phyloP scores from a whole-genome alignment of 2,888 invertebrate genomes.

The Troglohyphantes excavatus region DNA sequence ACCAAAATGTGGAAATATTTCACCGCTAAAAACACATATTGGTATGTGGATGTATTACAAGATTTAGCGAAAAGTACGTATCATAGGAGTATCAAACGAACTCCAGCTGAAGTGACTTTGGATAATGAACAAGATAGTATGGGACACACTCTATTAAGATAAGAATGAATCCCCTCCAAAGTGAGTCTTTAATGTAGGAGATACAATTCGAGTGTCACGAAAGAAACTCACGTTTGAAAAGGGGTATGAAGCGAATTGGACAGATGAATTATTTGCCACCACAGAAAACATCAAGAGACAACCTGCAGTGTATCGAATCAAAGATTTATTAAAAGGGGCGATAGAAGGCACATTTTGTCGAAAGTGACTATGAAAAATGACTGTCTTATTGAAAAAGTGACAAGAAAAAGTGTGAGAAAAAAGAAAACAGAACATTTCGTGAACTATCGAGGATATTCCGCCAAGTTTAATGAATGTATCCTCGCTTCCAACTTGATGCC shows the following conservation, averaged over 20 bases:
- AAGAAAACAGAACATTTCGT: slow-evolving; percentile 31
- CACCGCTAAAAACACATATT: slow-evolving; percentile 21
- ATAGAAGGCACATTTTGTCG: slow-evolving; percentile 7
- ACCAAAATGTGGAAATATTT: slow-evolving; percentile 74
- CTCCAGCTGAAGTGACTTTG: not conserved
- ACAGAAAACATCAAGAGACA: not conserved
- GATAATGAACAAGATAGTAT: not conserved
- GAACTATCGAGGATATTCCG: slow-evolving; percentile 37
- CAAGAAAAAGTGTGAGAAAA: slow-evolving; percentile 21
- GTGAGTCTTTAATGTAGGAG: slow-evolving; percentile 2
- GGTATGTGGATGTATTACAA: slow-evolving; percentile 46
- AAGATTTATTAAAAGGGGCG: slow-evolving; percentile 33
- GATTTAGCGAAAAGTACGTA: slow-evolving; percentile 47
- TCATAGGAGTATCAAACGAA: slow-evolving; percentile 45
- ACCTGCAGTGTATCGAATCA: slow-evolving; percentile 48
- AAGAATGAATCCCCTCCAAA: not conserved
- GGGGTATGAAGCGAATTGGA: slow-evolving; percentile 66
- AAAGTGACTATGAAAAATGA: no score
- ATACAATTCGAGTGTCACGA: slow-evolving; percentile 19
- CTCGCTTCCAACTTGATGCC: not conserved
- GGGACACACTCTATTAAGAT: no score
- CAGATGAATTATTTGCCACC: slow-evolving; percentile 42
- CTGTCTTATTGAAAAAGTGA: no score
- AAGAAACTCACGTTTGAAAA: slow-evolving; percentile 39
- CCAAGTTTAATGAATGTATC: slow-evolving; percentile 34